Evolutionary conservation across 2,888 invertebrate genomes (phyloP), one percentile per base, ranked within the genome.

Genomic region (Phragmatobia fuliginosa): DNA sequence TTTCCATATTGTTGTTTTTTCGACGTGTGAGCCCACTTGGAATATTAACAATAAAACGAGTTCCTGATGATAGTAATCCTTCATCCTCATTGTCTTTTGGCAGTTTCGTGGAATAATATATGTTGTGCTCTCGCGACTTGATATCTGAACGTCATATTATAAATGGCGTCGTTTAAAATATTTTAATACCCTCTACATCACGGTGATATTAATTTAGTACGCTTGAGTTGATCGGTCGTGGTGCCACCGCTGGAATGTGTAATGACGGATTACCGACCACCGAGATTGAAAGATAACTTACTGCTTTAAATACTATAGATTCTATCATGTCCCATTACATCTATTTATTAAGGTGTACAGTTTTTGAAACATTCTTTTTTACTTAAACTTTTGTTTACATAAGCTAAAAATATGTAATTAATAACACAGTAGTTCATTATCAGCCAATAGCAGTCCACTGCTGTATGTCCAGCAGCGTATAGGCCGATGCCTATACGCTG

Each of bases 11-110:
- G 85, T 87, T 85, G 81, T 92, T 95, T 94, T 92, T 92, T 91
- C 85, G 81, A 83, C 82, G 80, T 81, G 80, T 81, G 82, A 86
- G 80, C 86, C 88, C 85, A 90, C 88, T 88, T 85, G 88, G 86
- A 89, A 93, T 91, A 92, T 93, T 91, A 91, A 92, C 92, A 94
- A 93, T 87, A 94, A 94, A 94, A 94, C 90, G 92, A 90, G 82
- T 87, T 87, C 83, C 84, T 94, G 94, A 95, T 94, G 94, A 94
- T 94, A 92, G 92, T 93, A 93, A 95, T 95, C 93, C 95, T 90
- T 95, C 95, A 95, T 91, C 91, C 86, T 94, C 94, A 94, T 95
- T 95, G 95, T 94, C 94, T 94, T 94, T 94, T 95, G 94, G 94
- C 95, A 94, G 92, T 94, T 94, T 94, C 94, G 89, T 87, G 90